Percentiles rank a stretch among this genome's conserved stretches.
Evolutionary conservation across 2,888 invertebrate genomes (phyloP).

Genomic region (Drosophila gaucha): DNA sequence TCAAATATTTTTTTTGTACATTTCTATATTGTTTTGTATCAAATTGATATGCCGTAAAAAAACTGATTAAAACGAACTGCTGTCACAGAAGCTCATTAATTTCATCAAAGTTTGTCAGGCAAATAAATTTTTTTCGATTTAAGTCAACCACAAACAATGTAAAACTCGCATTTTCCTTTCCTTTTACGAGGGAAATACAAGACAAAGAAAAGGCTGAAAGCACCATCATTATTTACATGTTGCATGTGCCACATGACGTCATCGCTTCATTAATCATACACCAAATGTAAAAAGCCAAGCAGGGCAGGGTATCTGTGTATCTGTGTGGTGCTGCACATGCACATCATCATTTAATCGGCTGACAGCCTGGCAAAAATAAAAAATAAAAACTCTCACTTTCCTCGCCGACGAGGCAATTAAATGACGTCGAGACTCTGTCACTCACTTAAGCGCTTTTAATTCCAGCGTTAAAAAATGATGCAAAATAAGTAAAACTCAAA

Average conservation of each 20-base stretch:
- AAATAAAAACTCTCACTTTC: slow-evolving; percentile 52
- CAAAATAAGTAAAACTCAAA: slow-evolving; percentile 3
- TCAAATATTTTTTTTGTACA: slow-evolving; percentile 6
- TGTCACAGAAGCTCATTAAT: slow-evolving; percentile 46
- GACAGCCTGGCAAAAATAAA: slow-evolving; percentile 6
- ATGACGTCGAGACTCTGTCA: slow-evolving; percentile 36
- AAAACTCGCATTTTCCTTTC: slow-evolving; percentile 17
- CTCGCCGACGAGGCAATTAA: slow-evolving; percentile 44
- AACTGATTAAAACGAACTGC: slow-evolving; percentile 10
- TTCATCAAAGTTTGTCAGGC: slow-evolving; percentile 7
- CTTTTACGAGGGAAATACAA: background rate
- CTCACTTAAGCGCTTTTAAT: slow-evolving; percentile 46
- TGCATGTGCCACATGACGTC: slow-evolving; percentile 57
- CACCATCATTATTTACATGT: slow-evolving; percentile 49
- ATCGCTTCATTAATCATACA: slow-evolving; percentile 55
- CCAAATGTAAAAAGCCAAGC: slow-evolving; percentile 27
- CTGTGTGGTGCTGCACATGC: slow-evolving; percentile 33
- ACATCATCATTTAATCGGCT: slow-evolving; percentile 37
- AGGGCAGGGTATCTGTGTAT: slow-evolving; percentile 20
- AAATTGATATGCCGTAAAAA: slow-evolving; percentile 8
- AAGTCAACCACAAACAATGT: slow-evolving; percentile 26
- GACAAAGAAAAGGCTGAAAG: slow-evolving; percentile 3
- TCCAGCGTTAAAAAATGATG: slow-evolving; percentile 30
- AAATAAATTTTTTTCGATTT: slow-evolving; percentile 5
- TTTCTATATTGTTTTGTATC: slow-evolving; percentile 9